Percentiles rank a stretch among this genome's conserved stretches.
phyloP scores from a whole-genome alignment of 2,888 invertebrate species.

The Noctuana brunneofusca region DNA sequence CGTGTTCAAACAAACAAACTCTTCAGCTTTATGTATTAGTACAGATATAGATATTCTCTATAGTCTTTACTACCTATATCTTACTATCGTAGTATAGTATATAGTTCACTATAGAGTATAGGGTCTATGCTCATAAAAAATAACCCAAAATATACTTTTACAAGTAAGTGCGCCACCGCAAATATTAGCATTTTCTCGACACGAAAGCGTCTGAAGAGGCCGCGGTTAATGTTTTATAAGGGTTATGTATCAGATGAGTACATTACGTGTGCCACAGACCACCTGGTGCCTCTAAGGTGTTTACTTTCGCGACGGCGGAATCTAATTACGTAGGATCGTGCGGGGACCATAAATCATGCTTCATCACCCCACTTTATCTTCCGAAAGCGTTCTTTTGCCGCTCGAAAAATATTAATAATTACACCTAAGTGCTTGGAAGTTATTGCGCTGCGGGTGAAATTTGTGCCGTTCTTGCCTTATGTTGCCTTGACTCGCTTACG shows the following conservation, averaged over 20 bases:
- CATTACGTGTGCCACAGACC: conserved; percentile 36
- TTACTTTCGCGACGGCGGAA: conserved; percentile 41
- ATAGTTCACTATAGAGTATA: too few species aligned
- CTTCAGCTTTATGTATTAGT: too few species aligned
- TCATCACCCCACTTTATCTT: conserved; percentile 51
- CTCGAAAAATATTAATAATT: conserved; percentile 29
- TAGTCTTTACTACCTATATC: too few species aligned
- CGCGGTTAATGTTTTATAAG: conserved; percentile 26
- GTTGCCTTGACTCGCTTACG: too few species aligned
- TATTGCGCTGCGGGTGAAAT: not conserved
- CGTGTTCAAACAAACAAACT: too few species aligned
- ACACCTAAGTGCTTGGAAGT: conserved; percentile 10
- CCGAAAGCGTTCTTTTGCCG: conserved; percentile 21
- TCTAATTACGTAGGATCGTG: conserved; percentile 41
- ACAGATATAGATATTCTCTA: too few species aligned
- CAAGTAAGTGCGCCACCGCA: not conserved
- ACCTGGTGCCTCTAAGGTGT: conserved; percentile 61
- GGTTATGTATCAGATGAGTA: conserved; percentile 37
- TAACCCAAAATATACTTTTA: not conserved
- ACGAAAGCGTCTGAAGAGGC: conserved; percentile 12
- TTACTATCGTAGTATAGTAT: too few species aligned
- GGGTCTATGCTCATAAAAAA: not conserved
- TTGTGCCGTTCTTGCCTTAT: not conserved
- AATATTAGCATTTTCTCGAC: conserved; percentile 23
- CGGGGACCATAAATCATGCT: conserved; percentile 59